phyloP scores from a whole-genome alignment of 2,888 invertebrate genomes.

The Caenorhabditis drosophilae region DNA sequence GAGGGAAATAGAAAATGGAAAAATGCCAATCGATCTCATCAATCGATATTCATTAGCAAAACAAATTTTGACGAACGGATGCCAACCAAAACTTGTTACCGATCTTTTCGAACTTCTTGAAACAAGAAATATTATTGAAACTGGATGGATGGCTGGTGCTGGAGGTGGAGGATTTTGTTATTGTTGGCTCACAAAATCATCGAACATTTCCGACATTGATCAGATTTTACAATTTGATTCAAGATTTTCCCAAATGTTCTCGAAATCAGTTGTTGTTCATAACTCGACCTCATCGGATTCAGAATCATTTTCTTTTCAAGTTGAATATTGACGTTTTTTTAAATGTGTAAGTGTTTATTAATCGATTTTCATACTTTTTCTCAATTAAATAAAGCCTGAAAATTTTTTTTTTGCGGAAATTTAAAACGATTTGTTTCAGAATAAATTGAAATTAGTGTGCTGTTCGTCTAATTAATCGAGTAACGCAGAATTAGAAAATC shows the following conservation, averaged over 20 bases:
- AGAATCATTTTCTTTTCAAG: no score
- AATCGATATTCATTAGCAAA: constrained; percentile 51
- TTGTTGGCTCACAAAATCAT: not conserved
- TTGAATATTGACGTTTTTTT: no score
- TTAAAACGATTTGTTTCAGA: no score
- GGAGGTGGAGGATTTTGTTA: constrained; percentile 48
- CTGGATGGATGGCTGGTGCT: constrained; percentile 60
- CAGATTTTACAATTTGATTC: not conserved
- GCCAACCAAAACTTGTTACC: constrained; percentile 41
- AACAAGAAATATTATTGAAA: constrained; percentile 18
- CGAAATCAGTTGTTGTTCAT: no score
- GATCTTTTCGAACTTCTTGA: not conserved
- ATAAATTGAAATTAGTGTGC: no score
- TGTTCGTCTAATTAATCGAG: no score
- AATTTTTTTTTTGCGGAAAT: no score
- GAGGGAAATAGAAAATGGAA: constrained; percentile 22
- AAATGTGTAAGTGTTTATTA: no score
- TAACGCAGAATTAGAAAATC: no score
- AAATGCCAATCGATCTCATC: constrained; percentile 41
- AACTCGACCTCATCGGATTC: no score
- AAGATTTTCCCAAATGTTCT: not conserved
- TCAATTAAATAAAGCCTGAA: no score
- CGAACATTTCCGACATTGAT: not conserved
- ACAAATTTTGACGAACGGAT: constrained; percentile 51
- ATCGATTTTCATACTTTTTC: no score